Percentiles rank a stretch among this genome's conserved stretches.
These are phyloP conservation scores for Ectobius pallidus DNA, from an alignment of 2,888 invertebrate genomes.

Conservation along the genomic window DNA sequence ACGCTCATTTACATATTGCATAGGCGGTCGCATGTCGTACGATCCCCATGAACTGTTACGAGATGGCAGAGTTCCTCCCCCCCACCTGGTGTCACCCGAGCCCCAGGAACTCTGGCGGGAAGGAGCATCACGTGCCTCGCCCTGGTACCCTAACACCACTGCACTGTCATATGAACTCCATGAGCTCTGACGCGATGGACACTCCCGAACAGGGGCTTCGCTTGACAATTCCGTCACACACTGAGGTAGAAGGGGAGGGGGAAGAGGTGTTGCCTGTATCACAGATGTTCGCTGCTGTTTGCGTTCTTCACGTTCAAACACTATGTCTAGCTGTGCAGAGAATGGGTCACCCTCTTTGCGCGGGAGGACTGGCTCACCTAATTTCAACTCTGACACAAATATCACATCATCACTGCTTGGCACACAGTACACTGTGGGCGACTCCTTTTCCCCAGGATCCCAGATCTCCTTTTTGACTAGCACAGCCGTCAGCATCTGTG, in stretches of 20 bases:
- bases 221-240: constrained; percentile 48
- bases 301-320: constrained; percentile 71
- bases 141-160: constrained; percentile 65
- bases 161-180: constrained; percentile 82
- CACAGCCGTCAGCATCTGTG: constrained; percentile 48
- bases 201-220: constrained; percentile 53
- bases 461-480: constrained; percentile 67
- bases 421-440: constrained; percentile 35
- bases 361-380: constrained; percentile 49
- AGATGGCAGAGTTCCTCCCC: constrained; percentile 60
- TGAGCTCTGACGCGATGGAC: constrained; percentile 73
- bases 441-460: constrained; percentile 66
- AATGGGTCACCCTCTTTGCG: constrained; percentile 68
- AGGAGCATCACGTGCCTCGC: constrained; percentile 57
- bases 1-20: constrained; percentile 42
- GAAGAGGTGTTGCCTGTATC: constrained; percentile 44
- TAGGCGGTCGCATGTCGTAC: constrained; percentile 64
- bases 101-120: constrained; percentile 85
- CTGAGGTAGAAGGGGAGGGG: constrained; percentile 51
- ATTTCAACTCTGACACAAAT: constrained; percentile 36
- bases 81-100: constrained; percentile 65
- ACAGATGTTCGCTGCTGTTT: constrained; percentile 49
- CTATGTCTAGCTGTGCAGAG: constrained; percentile 72
- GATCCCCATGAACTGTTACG: constrained; percentile 76
- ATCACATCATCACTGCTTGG: constrained; percentile 48